Evolutionary conservation across 2,797 vertebrate genomes (phyloP).

Genomic region (Bryconaethiops microstoma): DNA sequence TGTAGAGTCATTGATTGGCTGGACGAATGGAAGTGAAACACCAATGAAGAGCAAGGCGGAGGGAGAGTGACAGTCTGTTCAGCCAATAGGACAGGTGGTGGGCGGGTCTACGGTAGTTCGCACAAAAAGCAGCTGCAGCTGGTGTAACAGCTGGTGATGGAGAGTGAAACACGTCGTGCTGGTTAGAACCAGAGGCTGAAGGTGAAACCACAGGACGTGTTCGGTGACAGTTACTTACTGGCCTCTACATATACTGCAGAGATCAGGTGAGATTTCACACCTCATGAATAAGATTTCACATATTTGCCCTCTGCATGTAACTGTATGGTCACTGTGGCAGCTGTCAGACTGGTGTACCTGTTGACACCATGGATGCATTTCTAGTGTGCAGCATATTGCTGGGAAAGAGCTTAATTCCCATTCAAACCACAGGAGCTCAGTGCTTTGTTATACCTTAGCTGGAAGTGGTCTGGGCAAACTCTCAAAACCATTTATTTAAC

Average conservation of each 20-base stretch:
- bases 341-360: no score
- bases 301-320: no score
- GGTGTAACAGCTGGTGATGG: constrained; percentile 55
- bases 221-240: constrained; percentile 4
- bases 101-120: constrained; percentile 62
- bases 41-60: constrained; percentile 42
- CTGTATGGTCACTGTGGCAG: no score
- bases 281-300: neutral
- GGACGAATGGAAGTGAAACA: neutral
- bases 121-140: constrained; percentile 65
- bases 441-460: neutral
- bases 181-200: constrained; percentile 13
- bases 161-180: constrained; percentile 26
- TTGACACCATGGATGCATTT: no score
- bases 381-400: no score
- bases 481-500: neutral
- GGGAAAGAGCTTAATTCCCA: no score
- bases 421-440: no score
- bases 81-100: constrained; percentile 67
- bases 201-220: neutral
- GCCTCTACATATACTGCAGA: neutral
- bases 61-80: constrained; percentile 42
- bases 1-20: constrained; percentile 22
- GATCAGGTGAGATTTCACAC: constrained; percentile 34
- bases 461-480: neutral